A percentile compares a stretch with the other conserved stretches of the same genome.
Evolutionary conservation across 2,888 invertebrate genomes (phyloP).

Genomic region (Ellobium chinense): DNA sequence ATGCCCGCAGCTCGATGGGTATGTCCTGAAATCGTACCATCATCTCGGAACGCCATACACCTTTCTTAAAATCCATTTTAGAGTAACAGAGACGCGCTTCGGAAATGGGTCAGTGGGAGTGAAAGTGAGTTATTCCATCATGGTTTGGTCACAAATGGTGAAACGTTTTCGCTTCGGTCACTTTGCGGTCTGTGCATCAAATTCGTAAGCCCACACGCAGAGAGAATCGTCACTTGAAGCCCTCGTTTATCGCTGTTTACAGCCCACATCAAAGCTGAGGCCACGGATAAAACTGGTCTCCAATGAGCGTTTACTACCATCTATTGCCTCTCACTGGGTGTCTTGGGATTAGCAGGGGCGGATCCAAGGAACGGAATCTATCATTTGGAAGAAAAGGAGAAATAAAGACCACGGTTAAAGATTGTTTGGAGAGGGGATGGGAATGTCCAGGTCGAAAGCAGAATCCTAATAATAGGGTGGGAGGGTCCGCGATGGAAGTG

Average conservation of each 20-base stretch:
- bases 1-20: too few species aligned
- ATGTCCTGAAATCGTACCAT: neutral
- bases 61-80: neutral
- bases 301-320: neutral
- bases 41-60: neutral
- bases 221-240: neutral
- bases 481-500: too few species aligned
- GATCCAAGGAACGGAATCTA: too few species aligned
- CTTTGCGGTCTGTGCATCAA: neutral
- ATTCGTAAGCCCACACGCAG: neutral
- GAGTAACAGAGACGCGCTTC: neutral
- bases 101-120: neutral
- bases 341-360: too few species aligned
- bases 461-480: too few species aligned
- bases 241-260: neutral
- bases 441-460: too few species aligned
- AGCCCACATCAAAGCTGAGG: neutral
- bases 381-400: too few species aligned
- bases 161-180: neutral
- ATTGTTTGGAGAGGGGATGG: too few species aligned
- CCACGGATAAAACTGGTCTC: neutral
- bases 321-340: neutral
- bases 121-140: neutral
- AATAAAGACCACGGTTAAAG: too few species aligned
- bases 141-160: neutral